A percentile compares a stretch with the other conserved stretches of the same genome.
phyloP scores from a whole-genome alignment of 92 coral and sea anemone species.

The Paramuricea clavata region DNA sequence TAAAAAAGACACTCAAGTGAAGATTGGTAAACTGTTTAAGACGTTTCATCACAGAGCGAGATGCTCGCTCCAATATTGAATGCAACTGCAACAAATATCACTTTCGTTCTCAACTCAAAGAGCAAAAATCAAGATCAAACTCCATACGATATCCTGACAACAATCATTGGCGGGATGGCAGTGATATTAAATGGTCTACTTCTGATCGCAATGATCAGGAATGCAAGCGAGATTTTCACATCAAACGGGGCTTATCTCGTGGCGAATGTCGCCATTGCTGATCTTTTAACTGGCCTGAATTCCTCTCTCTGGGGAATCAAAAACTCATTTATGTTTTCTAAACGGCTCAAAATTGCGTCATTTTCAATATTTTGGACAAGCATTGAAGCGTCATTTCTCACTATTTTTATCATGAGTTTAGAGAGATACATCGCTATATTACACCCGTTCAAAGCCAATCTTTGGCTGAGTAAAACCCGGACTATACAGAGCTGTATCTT shows the following conservation, averaged over 20 bases:
- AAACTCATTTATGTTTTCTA: not conserved
- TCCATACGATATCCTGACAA: constrained; percentile 67
- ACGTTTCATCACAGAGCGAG: too few species aligned
- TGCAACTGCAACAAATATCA: not conserved
- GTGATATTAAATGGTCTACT: constrained; percentile 72
- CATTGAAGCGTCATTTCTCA: constrained; percentile 29
- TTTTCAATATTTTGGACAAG: constrained; percentile 26
- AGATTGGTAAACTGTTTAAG: too few species aligned
- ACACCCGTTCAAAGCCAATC: constrained; percentile 16
- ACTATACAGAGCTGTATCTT: constrained; percentile 25
- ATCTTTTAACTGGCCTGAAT: constrained; percentile 32
- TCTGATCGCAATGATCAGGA: constrained; percentile 56
- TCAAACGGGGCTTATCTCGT: constrained; percentile 40
- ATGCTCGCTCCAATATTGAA: too few species aligned
- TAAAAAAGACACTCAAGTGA: too few species aligned
- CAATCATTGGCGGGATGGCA: constrained; percentile 64
- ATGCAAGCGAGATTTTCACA: constrained; percentile 23
- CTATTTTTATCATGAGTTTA: constrained; percentile 33
- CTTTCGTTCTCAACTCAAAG: not conserved
- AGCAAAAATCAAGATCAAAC: not conserved
- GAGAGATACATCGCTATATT: constrained; percentile 35
- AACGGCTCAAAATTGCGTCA: not conserved
- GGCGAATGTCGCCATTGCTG: constrained; percentile 38
- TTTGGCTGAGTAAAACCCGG: constrained; percentile 12
- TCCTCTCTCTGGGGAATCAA: constrained; percentile 39